Conservation (phyloP, 1,140 invertebrate species). For the Hycleus cichorii region DNA sequence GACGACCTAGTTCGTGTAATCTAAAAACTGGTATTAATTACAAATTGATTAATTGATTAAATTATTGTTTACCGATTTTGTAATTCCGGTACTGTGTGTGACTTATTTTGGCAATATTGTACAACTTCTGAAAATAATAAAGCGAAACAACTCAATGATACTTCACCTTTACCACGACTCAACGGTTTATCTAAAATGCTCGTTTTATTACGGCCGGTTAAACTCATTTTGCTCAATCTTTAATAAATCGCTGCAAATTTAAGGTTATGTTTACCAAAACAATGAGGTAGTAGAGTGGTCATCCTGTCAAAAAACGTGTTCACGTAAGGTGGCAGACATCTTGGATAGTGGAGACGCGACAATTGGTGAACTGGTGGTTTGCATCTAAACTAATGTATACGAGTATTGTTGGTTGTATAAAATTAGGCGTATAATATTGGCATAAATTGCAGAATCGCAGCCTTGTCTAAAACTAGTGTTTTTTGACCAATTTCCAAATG, state of each 20-base stretch:
- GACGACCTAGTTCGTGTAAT: conserved; percentile 86
- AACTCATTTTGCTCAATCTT: conserved; percentile 31
- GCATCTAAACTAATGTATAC: too few species aligned
- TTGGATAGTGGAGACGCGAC: too few species aligned
- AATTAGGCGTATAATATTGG: too few species aligned
- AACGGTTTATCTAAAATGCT: conserved; percentile 88
- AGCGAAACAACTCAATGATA: conserved; percentile 89
- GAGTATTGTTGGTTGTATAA: too few species aligned
- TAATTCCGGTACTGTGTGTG: conserved; percentile 89
- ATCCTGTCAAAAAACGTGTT: too few species aligned
- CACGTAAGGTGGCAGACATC: too few species aligned
- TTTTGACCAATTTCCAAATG: too few species aligned
- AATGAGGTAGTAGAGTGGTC: too few species aligned
- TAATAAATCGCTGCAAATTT: not conserved
- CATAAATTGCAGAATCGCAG: too few species aligned
- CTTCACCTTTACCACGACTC: conserved; percentile 86
- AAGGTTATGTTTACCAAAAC: not conserved
- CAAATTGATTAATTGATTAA: not conserved
- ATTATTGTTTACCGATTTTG: conserved; percentile 70
- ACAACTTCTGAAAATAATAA: conserved; percentile 96
- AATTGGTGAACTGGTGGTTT: too few species aligned
- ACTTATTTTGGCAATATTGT: conserved; percentile 95
- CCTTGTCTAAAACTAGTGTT: too few species aligned
- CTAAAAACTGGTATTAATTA: conserved; percentile 46
- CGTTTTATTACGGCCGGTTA: conserved; percentile 52